Percentiles rank a stretch among this genome's conserved stretches.
Evolutionary conservation across 2,888 invertebrate genomes (phyloP).

Genomic region (Drosophila borealis): DNA sequence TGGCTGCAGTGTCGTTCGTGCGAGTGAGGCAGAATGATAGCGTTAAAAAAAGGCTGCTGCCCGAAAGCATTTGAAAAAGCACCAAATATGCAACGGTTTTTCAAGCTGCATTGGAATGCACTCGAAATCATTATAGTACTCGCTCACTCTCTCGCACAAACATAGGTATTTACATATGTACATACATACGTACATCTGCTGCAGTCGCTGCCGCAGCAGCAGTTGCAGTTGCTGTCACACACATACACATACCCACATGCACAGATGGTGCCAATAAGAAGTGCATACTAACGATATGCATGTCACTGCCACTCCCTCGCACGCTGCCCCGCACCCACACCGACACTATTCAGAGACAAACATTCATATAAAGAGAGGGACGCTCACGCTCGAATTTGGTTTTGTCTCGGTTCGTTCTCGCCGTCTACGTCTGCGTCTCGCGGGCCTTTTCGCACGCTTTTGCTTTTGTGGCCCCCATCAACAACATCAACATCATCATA

Average conservation of each 20-base stretch:
- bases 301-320: slow-evolving; percentile 75
- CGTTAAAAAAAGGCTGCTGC: slow-evolving; percentile 14
- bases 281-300: slow-evolving; percentile 68
- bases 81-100: slow-evolving; percentile 60
- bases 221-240: slow-evolving; percentile 29
- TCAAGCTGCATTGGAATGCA: slow-evolving; percentile 61
- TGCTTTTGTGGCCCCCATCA: slow-evolving; percentile 35
- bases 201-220: slow-evolving; percentile 18
- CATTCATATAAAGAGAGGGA: slow-evolving; percentile 27
- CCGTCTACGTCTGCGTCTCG: slow-evolving; percentile 44
- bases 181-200: neutral
- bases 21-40: slow-evolving; percentile 26
- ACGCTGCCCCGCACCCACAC: slow-evolving; percentile 45
- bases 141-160: slow-evolving; percentile 26
- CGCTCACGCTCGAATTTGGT: slow-evolving; percentile 43
- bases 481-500: slow-evolving; percentile 69
- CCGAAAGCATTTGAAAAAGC: slow-evolving; percentile 47
- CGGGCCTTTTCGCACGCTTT: slow-evolving; percentile 73
- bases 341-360: neutral
- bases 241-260: slow-evolving; percentile 29
- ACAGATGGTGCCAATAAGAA: slow-evolving; percentile 72
- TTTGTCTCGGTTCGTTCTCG: slow-evolving; percentile 50
- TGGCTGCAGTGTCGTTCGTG: slow-evolving; percentile 15
- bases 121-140: slow-evolving; percentile 28
- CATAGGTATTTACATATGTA: too few species aligned